These are phyloP conservation scores for Rhinopomastus cyanomelas DNA, from an alignment of 2,113 vertebrate genomes.

Conservation along the genomic window DNA sequence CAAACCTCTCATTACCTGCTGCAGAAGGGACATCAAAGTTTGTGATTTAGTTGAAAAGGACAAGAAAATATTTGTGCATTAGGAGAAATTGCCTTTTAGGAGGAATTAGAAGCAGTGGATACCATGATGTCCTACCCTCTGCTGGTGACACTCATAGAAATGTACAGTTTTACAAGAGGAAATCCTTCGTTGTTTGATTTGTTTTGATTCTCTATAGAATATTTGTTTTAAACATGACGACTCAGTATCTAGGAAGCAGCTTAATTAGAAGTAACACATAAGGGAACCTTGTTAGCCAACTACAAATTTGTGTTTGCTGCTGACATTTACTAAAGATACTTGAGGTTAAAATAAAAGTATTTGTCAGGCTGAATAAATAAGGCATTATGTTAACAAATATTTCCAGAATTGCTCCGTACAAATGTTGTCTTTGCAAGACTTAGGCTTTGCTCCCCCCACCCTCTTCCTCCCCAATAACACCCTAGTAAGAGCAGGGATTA, in stretches of 20 bases:
- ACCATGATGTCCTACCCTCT: slow-evolving; percentile 4
- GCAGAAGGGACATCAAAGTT: not conserved
- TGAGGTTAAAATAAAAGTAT: slow-evolving; percentile 60
- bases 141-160: slow-evolving; percentile 7
- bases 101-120: not conserved
- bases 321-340: slow-evolving; percentile 49
- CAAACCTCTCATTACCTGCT: accelerated
- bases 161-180: not conserved
- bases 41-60: not conserved
- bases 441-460: not conserved
- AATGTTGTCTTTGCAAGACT: not conserved
- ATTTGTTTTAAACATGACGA: slow-evolving; percentile 35
- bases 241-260: slow-evolving; percentile 25
- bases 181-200: not conserved
- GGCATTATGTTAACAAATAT: slow-evolving; percentile 53
- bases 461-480: not conserved
- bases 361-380: slow-evolving; percentile 57
- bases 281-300: slow-evolving; percentile 19
- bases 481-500: not conserved
- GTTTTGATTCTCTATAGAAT: slow-evolving; percentile 19
- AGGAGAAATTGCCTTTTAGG: not conserved
- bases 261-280: slow-evolving; percentile 57
- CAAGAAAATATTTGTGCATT: not conserved
- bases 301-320: slow-evolving; percentile 39
- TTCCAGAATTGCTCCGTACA: not conserved